phyloP scores from a whole-genome alignment of 2,797 vertebrate species.

The Lepus oiostolus region DNA sequence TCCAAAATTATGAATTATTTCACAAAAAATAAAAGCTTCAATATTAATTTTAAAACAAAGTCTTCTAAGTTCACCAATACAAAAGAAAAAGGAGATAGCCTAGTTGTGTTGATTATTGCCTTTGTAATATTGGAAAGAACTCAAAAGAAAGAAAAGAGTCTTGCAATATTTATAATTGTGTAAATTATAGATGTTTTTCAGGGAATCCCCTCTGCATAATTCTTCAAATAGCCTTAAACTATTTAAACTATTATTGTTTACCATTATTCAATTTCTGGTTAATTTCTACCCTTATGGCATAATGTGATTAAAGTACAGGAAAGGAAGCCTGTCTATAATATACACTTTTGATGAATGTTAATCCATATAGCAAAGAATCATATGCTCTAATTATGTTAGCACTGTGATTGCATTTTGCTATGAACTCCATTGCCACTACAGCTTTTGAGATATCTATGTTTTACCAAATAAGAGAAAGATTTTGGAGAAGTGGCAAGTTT shows the following conservation, averaged over 20 bases:
- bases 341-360: background rate
- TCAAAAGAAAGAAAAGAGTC: background rate
- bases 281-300: conserved; percentile 20
- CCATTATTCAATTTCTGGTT: conserved; percentile 52
- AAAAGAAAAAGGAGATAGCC: background rate
- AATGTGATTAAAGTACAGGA: conserved; percentile 45
- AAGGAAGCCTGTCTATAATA: background rate
- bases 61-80: conserved; percentile 14
- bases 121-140: background rate
- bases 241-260: conserved; percentile 19
- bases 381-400: background rate
- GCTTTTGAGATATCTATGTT: background rate
- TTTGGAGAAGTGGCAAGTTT: background rate
- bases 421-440: background rate
- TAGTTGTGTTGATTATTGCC: background rate
- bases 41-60: conserved; percentile 36
- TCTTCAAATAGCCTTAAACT: conserved; percentile 50
- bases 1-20: conserved; percentile 10
- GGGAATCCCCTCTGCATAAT: conserved; percentile 13
- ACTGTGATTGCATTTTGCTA: background rate
- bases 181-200: background rate
- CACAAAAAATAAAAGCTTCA: background rate
- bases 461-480: background rate
- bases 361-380: background rate
- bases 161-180: conserved; percentile 1